phyloP scores from a whole-genome alignment of 2,888 invertebrate species.

The Drosophila paucipuncta region DNA sequence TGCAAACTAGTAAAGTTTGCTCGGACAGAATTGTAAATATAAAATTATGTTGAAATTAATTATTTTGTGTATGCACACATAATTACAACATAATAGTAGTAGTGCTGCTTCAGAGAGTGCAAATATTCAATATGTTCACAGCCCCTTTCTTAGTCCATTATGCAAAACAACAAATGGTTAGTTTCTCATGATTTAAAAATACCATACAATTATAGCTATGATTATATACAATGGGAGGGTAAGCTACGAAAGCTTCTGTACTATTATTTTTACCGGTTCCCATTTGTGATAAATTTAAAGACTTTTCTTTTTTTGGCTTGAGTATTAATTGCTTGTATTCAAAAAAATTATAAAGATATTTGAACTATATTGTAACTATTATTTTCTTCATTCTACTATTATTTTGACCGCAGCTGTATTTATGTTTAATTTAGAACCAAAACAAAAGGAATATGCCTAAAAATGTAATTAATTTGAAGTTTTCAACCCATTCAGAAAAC shows the following conservation, averaged over 20 bases:
- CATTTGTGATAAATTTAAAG: too few relatives aligned
- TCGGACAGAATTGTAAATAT: slow-evolving; percentile 23
- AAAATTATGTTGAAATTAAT: slow-evolving; percentile 35
- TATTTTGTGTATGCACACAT: slow-evolving; percentile 1
- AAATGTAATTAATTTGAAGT: slow-evolving; percentile 13
- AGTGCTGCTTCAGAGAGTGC: not conserved
- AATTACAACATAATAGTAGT: not conserved
- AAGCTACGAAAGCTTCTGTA: not conserved
- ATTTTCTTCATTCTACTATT: not conserved
- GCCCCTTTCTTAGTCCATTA: not conserved
- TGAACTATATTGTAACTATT: not conserved
- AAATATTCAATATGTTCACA: not conserved
- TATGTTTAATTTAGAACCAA: not conserved
- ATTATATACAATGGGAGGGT: not conserved
- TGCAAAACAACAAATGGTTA: not conserved
- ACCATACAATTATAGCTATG: not conserved
- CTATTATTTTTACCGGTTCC: too few relatives aligned
- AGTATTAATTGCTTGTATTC: not conserved
- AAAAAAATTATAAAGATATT: not conserved
- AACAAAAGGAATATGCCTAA: not conserved
- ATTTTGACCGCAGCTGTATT: not conserved
- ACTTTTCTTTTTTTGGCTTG: not conserved
- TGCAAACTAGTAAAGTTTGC: slow-evolving; percentile 49
- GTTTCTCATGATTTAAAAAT: not conserved
- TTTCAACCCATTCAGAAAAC: slow-evolving; percentile 18